phyloP scores from a whole-genome alignment of 2,113 vertebrate species.

The Anguilla rostrata region DNA sequence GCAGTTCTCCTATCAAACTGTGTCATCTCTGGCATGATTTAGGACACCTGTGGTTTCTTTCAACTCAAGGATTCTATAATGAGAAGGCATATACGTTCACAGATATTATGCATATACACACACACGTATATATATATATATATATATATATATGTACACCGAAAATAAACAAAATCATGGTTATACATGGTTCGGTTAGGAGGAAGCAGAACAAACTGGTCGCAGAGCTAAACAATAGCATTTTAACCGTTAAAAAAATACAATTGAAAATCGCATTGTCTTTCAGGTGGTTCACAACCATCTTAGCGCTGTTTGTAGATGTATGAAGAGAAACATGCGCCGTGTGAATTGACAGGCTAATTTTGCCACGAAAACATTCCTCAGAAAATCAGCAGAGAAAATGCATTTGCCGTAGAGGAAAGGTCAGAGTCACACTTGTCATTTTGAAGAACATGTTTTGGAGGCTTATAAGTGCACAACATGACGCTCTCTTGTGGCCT shows the following conservation, averaged over 20 bases:
- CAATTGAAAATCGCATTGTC: constrained; percentile 13
- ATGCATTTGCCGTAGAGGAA: constrained; percentile 30
- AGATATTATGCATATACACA: not conserved
- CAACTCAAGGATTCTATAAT: constrained; percentile 35
- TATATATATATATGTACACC: no score
- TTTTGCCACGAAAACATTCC: constrained; percentile 31
- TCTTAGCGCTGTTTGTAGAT: constrained; percentile 23
- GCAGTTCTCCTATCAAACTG: constrained; percentile 51
- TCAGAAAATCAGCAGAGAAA: constrained; percentile 30
- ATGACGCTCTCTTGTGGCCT: constrained; percentile 7
- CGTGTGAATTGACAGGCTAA: constrained; percentile 26
- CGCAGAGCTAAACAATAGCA: no score
- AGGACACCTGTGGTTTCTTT: constrained; percentile 48
- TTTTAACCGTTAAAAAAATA: not conserved
- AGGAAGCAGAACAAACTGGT: no score
- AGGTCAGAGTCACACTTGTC: constrained; percentile 41
- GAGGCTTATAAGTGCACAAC: constrained; percentile 11
- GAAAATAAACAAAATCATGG: no score
- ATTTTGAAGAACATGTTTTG: constrained; percentile 29
- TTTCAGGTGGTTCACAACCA: constrained; percentile 15
- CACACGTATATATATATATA: not conserved
- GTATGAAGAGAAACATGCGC: constrained; percentile 18
- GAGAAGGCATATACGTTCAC: not conserved
- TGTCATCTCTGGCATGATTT: constrained; percentile 44
- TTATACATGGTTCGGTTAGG: no score